Conservation (phyloP, 2,888 invertebrate species). For the Leistus spinibarbis region DNA sequence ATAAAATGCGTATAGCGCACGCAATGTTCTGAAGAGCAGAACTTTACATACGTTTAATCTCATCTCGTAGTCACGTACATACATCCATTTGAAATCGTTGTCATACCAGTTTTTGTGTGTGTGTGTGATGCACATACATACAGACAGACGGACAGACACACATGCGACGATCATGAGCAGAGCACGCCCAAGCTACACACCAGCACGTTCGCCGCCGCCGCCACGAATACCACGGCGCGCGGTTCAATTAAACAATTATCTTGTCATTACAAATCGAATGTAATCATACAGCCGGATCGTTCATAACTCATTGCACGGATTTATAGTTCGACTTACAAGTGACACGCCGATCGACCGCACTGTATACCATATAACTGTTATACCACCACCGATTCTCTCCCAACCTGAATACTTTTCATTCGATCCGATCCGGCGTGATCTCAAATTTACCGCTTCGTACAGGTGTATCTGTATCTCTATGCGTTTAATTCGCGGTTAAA, state of each 20-base stretch:
- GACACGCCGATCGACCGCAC: constrained; percentile 40
- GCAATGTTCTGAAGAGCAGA: no score
- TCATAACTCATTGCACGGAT: constrained; percentile 40
- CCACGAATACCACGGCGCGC: constrained; percentile 1
- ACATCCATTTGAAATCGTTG: not conserved
- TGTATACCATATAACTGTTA: constrained; percentile 43
- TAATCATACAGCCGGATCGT: constrained; percentile 37
- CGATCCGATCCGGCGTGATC: constrained; percentile 29
- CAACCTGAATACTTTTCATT: constrained; percentile 21
- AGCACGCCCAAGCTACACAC: constrained; percentile 1
- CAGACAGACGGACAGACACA: not conserved
- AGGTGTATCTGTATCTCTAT: not conserved
- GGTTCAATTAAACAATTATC: constrained; percentile 42
- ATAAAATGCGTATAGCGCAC: no score
- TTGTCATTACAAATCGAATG: constrained; percentile 42
- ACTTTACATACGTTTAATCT: no score
- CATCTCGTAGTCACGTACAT: not conserved
- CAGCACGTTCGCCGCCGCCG: not conserved
- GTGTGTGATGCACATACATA: not conserved
- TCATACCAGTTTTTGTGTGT: constrained; percentile 4
- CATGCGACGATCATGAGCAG: not conserved
- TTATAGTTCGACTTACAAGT: constrained; percentile 24
- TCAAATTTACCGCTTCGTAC: not conserved
- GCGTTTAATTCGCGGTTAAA: constrained; percentile 18
- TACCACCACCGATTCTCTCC: constrained; percentile 39